Evolutionary conservation across 2,888 invertebrate genomes (phyloP).

Genomic region (Leptura quadrifasciata): DNA sequence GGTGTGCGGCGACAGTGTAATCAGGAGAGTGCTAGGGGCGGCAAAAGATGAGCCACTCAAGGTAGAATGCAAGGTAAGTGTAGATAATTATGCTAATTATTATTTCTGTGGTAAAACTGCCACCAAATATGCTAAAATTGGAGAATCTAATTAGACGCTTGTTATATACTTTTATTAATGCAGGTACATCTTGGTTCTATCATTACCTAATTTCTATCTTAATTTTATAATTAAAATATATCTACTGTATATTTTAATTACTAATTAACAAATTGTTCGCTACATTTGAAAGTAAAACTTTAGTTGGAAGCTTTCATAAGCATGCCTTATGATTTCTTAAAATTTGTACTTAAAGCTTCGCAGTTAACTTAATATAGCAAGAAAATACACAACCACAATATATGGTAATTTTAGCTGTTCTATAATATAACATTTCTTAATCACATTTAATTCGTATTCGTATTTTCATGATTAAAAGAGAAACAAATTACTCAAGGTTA

Average conservation of each 20-base stretch:
- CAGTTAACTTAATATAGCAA: too few species aligned
- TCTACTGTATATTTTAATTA: neutral
- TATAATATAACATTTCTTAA: too few species aligned
- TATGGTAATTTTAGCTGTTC: too few species aligned
- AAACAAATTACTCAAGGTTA: too few species aligned
- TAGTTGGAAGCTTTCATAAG: neutral
- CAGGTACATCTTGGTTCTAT: neutral
- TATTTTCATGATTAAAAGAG: too few species aligned
- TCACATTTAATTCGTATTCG: too few species aligned
- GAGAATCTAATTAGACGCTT: neutral
- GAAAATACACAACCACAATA: too few species aligned
- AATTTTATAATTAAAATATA: neutral
- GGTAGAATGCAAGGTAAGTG: conserved; percentile 74
- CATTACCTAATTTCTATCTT: neutral
- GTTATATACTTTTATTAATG: neutral
- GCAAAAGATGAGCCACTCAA: conserved; percentile 76
- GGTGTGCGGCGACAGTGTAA: conserved; percentile 72
- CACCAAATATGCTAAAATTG: neutral
- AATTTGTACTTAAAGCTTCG: neutral
- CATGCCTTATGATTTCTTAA: neutral
- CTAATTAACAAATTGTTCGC: neutral
- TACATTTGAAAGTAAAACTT: neutral
- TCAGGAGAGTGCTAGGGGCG: conserved; percentile 75
- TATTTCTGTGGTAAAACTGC: conserved; percentile 4
- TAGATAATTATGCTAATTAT: conserved; percentile 9